A percentile compares a stretch with the other conserved stretches of the same genome.
phyloP scores from a whole-genome alignment of 2,888 invertebrate genomes.

The Tanytarsus gracilentus region DNA sequence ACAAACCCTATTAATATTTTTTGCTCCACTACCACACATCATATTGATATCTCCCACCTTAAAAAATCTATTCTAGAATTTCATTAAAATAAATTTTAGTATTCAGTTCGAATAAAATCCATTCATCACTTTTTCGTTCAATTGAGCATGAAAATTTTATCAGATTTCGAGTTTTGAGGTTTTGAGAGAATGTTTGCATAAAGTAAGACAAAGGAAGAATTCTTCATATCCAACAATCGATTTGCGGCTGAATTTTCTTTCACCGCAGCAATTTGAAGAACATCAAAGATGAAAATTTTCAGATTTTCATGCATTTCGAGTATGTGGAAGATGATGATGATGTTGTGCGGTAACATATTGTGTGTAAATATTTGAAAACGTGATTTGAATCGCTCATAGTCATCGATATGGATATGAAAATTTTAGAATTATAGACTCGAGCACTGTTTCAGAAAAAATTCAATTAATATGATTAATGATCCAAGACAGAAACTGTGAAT shows the following conservation, averaged over 20 bases:
- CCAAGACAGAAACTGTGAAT: neutral
- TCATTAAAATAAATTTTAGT: neutral
- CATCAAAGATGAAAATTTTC: neutral
- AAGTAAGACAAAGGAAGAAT: neutral
- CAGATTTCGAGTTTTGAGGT: neutral
- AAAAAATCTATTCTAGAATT: neutral
- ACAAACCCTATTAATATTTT: too few relatives aligned
- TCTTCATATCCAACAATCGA: neutral
- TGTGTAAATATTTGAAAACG: constrained; percentile 16
- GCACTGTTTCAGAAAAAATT: neutral
- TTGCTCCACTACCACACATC: too few relatives aligned
- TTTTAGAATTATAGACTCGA: neutral
- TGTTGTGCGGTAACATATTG: constrained; percentile 9
- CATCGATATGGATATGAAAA: neutral
- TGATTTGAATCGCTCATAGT: too few relatives aligned
- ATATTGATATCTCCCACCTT: neutral
- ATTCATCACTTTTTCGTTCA: constrained; percentile 3
- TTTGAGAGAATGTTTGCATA: neutral
- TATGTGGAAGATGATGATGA: neutral
- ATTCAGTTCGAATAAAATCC: constrained; percentile 10
- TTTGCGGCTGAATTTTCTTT: neutral
- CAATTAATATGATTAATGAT: constrained; percentile 23
- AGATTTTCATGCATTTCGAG: neutral
- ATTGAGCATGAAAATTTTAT: neutral
- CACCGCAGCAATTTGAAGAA: too few relatives aligned